These are phyloP conservation scores for Odobenus rosmarus DNA, from an alignment of 2,113 vertebrate species.

Conservation along the genomic window DNA sequence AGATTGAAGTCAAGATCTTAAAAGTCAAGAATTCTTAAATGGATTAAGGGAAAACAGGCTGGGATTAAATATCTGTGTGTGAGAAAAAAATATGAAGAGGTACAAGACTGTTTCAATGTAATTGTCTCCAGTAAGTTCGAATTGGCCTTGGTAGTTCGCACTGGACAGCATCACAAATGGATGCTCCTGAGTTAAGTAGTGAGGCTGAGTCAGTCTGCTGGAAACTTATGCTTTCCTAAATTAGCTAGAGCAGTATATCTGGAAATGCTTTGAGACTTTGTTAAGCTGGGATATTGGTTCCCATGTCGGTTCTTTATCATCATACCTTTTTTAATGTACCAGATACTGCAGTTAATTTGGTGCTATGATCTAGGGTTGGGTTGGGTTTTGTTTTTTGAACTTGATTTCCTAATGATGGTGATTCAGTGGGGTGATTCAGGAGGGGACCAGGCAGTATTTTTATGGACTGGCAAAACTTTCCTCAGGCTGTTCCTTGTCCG, in stretches of 20 bases:
- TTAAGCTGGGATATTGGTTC: neutral
- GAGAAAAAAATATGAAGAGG: neutral
- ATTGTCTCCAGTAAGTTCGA: neutral
- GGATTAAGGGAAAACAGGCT: neutral
- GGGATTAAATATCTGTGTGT: neutral
- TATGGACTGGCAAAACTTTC: neutral
- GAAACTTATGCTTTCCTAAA: neutral
- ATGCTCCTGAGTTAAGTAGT: neutral
- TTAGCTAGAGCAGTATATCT: neutral
- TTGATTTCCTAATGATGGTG: neutral
- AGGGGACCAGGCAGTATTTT: neutral
- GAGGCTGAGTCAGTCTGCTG: neutral
- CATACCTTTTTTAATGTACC: neutral
- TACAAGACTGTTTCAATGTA: neutral
- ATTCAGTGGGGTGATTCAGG: slow-evolving; percentile 16
- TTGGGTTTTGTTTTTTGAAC: neutral
- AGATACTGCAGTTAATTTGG: neutral
- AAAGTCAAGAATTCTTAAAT: neutral
- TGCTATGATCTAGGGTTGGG: neutral
- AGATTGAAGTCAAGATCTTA: neutral
- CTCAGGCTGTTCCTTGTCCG: neutral
- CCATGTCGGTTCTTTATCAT: neutral
- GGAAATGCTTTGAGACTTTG: neutral
- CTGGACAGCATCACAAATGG: neutral
- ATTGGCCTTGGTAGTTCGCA: neutral